phyloP scores from a whole-genome alignment of 2,888 invertebrate genomes.

The Phymatocera aterrima region DNA sequence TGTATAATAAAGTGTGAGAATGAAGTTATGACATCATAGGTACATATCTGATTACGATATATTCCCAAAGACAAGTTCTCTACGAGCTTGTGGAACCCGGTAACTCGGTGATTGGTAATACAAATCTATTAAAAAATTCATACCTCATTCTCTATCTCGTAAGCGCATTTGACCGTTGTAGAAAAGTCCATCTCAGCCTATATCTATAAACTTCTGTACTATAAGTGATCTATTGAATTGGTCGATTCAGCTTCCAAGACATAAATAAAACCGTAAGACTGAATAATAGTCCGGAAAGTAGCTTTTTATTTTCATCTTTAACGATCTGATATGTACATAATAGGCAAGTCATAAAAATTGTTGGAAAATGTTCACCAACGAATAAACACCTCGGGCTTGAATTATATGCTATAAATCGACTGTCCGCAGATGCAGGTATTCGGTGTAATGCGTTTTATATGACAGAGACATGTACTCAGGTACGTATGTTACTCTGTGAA shows the following conservation, averaged over 20 bases:
- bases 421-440: too few species aligned
- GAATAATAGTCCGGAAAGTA: not conserved
- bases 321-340: not conserved
- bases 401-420: not conserved
- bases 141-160: not conserved
- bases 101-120: constrained; percentile 7
- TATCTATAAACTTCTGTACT: constrained; percentile 2
- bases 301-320: not conserved
- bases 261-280: constrained; percentile 9
- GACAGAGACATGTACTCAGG: too few species aligned
- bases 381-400: not conserved
- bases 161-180: constrained; percentile 18
- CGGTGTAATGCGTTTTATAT: too few species aligned
- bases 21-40: constrained; percentile 2
- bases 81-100: not conserved
- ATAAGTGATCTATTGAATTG: constrained; percentile 16
- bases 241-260: constrained; percentile 8
- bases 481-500: too few species aligned
- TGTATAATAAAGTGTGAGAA: constrained; percentile 13
- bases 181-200: constrained; percentile 6
- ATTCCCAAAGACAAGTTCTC: constrained; percentile 4
- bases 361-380: not conserved
- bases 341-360: not conserved
- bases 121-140: constrained; percentile 27
- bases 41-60: constrained; percentile 28